Evolutionary conservation across 1,140 invertebrate species (phyloP).

Genomic region (Periplaneta americana): DNA sequence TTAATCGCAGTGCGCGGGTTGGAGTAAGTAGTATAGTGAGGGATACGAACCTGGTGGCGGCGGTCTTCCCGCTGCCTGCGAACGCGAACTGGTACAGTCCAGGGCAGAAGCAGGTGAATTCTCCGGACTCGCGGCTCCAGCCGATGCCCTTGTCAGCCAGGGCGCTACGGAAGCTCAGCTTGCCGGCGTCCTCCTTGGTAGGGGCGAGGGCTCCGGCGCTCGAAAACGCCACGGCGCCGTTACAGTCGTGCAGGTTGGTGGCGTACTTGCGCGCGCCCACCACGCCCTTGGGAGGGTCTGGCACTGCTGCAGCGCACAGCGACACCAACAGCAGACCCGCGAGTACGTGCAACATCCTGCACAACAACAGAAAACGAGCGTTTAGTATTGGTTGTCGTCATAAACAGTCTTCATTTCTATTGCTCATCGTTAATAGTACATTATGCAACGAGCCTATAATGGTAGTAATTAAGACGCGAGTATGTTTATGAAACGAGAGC

Average conservation of each 20-base stretch:
- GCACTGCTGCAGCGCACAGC: background rate
- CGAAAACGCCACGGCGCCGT: constrained; percentile 14
- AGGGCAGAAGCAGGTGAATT: constrained; percentile 46
- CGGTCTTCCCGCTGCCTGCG: constrained; percentile 35
- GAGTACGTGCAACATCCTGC: background rate
- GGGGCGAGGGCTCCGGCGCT: background rate
- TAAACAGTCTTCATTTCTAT: no score
- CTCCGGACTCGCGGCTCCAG: constrained; percentile 41
- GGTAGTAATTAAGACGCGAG: no score
- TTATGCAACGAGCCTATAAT: no score
- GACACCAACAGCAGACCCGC: background rate
- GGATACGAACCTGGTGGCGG: constrained; percentile 22
- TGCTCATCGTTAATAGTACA: no score
- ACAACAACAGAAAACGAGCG: background rate
- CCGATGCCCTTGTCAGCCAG: constrained; percentile 43
- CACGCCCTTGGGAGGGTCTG: constrained; percentile 3
- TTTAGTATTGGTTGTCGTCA: no score
- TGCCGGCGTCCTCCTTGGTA: background rate
- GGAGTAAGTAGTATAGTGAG: no score
- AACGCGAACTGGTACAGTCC: constrained; percentile 47
- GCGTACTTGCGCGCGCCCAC: constrained; percentile 11
- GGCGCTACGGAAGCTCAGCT: constrained; percentile 13
- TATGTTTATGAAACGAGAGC: no score
- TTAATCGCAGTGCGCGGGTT: no score
- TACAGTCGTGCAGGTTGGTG: constrained; percentile 7